Evolutionary conservation across 2,888 invertebrate genomes (phyloP).

Genomic region (Hypena proboscidalis): DNA sequence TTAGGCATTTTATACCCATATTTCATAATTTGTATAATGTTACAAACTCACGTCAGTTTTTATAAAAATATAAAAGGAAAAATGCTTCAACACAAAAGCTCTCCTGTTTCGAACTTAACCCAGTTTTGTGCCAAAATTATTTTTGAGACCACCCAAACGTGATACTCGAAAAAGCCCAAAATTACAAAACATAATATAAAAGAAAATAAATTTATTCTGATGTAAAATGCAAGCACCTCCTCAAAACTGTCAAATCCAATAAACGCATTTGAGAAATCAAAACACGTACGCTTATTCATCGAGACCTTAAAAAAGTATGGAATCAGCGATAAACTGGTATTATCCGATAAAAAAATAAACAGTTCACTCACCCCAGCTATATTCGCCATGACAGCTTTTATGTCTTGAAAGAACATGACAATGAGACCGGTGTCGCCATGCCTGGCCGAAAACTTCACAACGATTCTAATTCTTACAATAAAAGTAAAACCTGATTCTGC

Average conservation of each 20-base stretch:
- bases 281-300: constrained; percentile 23
- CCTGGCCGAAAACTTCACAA: neutral
- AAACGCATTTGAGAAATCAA: constrained; percentile 18
- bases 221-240: too few species aligned
- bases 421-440: neutral
- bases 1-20: too few species aligned
- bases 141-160: too few species aligned
- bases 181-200: too few species aligned
- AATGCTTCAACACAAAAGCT: too few species aligned
- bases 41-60: too few species aligned
- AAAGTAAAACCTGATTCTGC: constrained; percentile 36
- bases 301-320: neutral
- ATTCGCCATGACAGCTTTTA: neutral
- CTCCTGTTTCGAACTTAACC: too few species aligned
- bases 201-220: too few species aligned
- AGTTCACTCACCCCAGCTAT: constrained; percentile 32
- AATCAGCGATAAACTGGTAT: neutral
- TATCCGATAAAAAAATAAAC: constrained; percentile 12
- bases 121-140: too few species aligned
- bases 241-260: constrained; percentile 13
- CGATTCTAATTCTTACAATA: constrained; percentile 28
- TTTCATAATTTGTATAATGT: too few species aligned
- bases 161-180: too few species aligned
- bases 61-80: too few species aligned
- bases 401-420: neutral